Evolutionary conservation across 2,797 vertebrate species (phyloP).

Genomic region (Manis javanica): DNA sequence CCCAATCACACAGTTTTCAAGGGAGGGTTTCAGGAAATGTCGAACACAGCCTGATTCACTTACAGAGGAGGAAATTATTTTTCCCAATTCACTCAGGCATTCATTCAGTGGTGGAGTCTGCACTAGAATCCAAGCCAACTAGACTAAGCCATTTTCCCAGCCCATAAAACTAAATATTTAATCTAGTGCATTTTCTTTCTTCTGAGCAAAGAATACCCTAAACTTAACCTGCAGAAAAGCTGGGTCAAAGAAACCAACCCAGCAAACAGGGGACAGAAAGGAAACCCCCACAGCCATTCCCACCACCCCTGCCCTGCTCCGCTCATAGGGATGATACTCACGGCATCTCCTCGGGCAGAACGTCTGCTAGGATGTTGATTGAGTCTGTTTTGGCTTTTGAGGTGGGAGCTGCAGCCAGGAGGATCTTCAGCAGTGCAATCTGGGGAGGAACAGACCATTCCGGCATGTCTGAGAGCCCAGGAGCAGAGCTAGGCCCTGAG

Average conservation of each 20-base stretch:
- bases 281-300: neutral
- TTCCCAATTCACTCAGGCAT: neutral
- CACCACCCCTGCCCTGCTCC: neutral
- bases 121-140: neutral
- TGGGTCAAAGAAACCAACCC: neutral
- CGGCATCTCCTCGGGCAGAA: slow-evolving; percentile 99
- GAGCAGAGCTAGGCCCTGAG: neutral
- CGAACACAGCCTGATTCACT: neutral
- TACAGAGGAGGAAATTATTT: neutral
- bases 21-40: neutral
- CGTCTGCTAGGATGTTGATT: slow-evolving; percentile 98
- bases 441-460: slow-evolving; percentile 71
- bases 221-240: neutral
- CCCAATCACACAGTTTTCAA: neutral
- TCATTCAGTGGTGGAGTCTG: neutral
- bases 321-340: slow-evolving; percentile 86
- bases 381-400: slow-evolving; percentile 99
- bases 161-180: neutral
- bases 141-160: neutral
- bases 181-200: neutral
- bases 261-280: neutral
- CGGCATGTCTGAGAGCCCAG: neutral
- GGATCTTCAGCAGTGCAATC: slow-evolving; percentile 98
- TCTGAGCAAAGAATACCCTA: slow-evolving; percentile 29
- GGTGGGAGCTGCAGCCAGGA: slow-evolving; percentile 97